Conservation (phyloP, 2,888 invertebrate genomes). For the Microdon myrmicae region DNA sequence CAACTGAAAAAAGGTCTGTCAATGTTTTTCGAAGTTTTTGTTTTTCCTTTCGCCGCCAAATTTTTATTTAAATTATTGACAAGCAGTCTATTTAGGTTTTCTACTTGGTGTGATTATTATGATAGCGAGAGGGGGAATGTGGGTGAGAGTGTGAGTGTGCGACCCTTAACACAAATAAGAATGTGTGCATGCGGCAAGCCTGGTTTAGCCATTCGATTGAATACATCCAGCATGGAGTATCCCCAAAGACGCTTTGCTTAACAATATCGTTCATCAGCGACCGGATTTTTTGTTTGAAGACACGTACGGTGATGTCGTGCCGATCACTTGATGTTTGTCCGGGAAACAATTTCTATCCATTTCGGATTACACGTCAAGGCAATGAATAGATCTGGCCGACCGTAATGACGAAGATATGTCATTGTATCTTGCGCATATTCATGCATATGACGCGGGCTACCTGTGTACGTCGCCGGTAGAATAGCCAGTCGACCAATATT, state of each 20-base stretch:
- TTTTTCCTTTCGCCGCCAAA: too few relatives aligned
- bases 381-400: constrained; percentile 19
- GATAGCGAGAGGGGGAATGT: too few relatives aligned
- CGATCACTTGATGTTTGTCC: too few relatives aligned
- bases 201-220: constrained; percentile 58
- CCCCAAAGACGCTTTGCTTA: constrained; percentile 27
- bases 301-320: too few relatives aligned
- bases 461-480: constrained; percentile 22
- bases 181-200: constrained; percentile 57
- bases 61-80: too few relatives aligned
- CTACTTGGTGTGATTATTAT: too few relatives aligned
- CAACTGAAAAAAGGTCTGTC: too few relatives aligned
- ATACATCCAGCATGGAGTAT: constrained; percentile 52
- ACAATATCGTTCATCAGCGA: constrained; percentile 19
- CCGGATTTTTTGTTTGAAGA: too few relatives aligned
- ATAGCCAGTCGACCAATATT: constrained; percentile 13
- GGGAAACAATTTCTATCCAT: constrained; percentile 5
- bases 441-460: constrained; percentile 32
- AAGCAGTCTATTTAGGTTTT: too few relatives aligned
- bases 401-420: constrained; percentile 25
- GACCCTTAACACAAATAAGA: constrained; percentile 57
- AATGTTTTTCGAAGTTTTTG: too few relatives aligned
- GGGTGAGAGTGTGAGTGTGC: too few relatives aligned
- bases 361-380: too few relatives aligned
- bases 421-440: constrained; percentile 24